Evolutionary conservation across 1,140 invertebrate species (phyloP).

Genomic region (Sycobia sp.): DNA sequence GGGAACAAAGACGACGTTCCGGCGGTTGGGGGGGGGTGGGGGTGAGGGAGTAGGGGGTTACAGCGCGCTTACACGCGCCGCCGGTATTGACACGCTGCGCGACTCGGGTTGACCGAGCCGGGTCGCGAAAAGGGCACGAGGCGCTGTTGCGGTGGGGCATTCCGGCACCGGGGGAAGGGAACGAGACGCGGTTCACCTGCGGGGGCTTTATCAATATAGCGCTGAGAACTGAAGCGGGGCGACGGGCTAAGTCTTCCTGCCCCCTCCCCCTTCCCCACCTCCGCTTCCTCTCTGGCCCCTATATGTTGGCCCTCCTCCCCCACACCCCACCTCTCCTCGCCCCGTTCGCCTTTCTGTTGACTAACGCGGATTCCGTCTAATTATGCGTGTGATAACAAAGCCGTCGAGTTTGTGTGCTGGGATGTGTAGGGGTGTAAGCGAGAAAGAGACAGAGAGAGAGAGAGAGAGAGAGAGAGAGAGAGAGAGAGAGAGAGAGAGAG

Average conservation of each 20-base stretch:
- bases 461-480: neutral
- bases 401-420: neutral
- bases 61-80: neutral
- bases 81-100: slow-evolving; percentile 4
- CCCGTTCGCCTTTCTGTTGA: neutral
- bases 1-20: neutral
- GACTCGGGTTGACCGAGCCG: no score
- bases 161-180: no score
- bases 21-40: no score
- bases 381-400: slow-evolving; percentile 3
- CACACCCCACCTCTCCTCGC: no score
- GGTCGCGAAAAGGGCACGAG: no score
- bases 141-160: no score
- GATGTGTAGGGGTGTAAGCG: neutral
- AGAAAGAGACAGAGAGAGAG: neutral
- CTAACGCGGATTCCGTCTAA: slow-evolving; percentile 12
- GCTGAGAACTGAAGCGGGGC: neutral
- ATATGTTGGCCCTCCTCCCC: no score
- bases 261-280: no score
- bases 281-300: no score
- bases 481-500: neutral
- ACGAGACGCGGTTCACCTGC: neutral
- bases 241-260: no score
- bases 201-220: slow-evolving; percentile 26
- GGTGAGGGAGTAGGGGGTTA: neutral